Percentiles rank a stretch among this genome's conserved stretches.
Conservation (phyloP, 2,888 invertebrate genomes). For the Platynereis dumerilii region DNA sequence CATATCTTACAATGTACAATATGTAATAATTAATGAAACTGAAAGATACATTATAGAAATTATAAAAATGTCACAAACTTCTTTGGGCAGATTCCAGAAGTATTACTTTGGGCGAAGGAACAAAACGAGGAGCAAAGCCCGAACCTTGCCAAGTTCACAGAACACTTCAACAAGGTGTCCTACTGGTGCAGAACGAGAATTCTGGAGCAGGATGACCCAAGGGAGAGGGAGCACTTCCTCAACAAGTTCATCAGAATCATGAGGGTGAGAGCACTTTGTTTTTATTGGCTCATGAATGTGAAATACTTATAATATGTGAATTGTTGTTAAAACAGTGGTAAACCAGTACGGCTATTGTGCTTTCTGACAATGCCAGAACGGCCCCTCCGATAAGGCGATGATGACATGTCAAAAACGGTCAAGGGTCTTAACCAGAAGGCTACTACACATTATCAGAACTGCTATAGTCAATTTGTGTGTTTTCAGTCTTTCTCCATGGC, state of each 20-base stretch:
- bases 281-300: no score
- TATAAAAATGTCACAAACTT: background rate
- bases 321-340: no score
- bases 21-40: no score
- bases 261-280: slow-evolving; percentile 77
- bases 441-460: no score
- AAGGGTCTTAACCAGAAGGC: no score
- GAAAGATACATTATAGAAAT: no score
- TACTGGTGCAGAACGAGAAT: slow-evolving; percentile 97
- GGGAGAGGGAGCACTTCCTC: slow-evolving; percentile 88
- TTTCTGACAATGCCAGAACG: background rate
- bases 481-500: no score
- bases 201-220: slow-evolving; percentile 87
- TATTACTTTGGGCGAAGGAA: slow-evolving; percentile 95
- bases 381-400: no score
- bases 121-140: slow-evolving; percentile 97
- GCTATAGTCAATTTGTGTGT: no score
- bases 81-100: slow-evolving; percentile 79
- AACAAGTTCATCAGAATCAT: slow-evolving; percentile 97
- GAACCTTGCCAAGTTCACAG: slow-evolving; percentile 94
- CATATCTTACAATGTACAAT: no score
- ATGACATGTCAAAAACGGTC: no score
- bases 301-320: no score
- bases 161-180: slow-evolving; percentile 99
- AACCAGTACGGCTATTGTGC: background rate